Evolutionary conservation across 2,113 vertebrate species (phyloP).

Genomic region (Ptilorrhoa leucosticta): DNA sequence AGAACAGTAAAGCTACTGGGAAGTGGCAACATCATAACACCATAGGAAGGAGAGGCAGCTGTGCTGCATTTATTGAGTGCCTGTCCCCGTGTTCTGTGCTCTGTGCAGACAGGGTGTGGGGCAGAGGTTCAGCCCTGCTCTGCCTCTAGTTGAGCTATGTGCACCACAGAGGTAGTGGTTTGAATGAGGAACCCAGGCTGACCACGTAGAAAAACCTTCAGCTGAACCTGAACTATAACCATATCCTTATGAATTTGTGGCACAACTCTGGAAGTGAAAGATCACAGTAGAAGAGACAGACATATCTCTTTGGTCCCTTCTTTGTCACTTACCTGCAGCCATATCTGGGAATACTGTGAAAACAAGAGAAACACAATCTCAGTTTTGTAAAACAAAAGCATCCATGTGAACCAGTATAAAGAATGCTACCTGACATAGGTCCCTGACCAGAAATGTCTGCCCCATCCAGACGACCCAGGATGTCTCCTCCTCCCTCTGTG

Average conservation of each 20-base stretch:
- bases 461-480: neutral
- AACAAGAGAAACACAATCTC: neutral
- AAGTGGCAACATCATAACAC: neutral
- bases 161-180: neutral
- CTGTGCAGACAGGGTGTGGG: neutral
- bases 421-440: neutral
- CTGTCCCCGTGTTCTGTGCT: neutral
- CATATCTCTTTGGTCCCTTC: neutral
- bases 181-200: neutral
- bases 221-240: neutral
- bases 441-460: neutral
- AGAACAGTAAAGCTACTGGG: neutral
- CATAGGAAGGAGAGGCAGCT: neutral
- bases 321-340: constrained; percentile 15
- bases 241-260: neutral
- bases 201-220: neutral
- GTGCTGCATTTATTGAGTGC: neutral
- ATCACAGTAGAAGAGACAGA: neutral
- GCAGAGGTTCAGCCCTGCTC: neutral
- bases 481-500: neutral
- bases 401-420: neutral
- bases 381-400: neutral
- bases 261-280: neutral
- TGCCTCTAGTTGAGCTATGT: neutral
- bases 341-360: constrained; percentile 36